Conservation (phyloP, 23 tunicate genomes). For the Halocynthia aurantium region DNA sequence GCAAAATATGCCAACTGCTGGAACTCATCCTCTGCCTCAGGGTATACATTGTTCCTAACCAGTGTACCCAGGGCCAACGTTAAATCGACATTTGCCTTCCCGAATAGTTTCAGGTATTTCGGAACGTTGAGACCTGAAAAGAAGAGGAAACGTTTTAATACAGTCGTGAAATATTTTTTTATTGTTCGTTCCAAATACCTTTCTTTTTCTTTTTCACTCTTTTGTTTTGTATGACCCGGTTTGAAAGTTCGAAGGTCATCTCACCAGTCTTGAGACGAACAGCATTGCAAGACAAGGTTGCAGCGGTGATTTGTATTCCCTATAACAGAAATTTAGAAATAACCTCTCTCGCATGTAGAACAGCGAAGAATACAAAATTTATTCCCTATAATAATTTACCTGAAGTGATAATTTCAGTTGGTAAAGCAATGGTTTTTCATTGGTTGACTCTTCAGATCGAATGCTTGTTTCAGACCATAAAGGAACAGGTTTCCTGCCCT, state of each 20-base stretch:
- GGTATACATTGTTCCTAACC: conserved; percentile 57
- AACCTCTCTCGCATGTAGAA: neutral
- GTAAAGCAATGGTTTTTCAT: conserved; percentile 32
- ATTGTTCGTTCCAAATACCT: neutral
- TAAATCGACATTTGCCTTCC: conserved; percentile 87
- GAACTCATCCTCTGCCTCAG: conserved; percentile 84
- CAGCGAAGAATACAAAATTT: neutral
- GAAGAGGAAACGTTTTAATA: neutral
- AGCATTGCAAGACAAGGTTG: conserved; percentile 77
- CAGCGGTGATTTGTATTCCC: conserved; percentile 83
- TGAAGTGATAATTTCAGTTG: conserved; percentile 57
- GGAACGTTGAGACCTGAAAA: conserved; percentile 46
- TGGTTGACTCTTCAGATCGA: conserved; percentile 33
- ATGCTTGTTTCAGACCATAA: conserved; percentile 54
- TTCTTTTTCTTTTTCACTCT: conserved; percentile 14
- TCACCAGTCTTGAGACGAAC: conserved; percentile 83
- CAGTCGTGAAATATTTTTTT: neutral
- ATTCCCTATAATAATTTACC: conserved; percentile 13
- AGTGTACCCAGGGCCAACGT: conserved; percentile 72
- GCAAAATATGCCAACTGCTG: conserved; percentile 84
- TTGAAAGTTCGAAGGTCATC: conserved; percentile 77
- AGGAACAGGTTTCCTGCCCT: conserved; percentile 24
- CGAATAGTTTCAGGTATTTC: conserved; percentile 80
- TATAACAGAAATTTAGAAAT: neutral
- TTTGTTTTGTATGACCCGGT: conserved; percentile 20